phyloP scores from a whole-genome alignment of 2,888 invertebrate species.

The Synanthedon formicaeformis region DNA sequence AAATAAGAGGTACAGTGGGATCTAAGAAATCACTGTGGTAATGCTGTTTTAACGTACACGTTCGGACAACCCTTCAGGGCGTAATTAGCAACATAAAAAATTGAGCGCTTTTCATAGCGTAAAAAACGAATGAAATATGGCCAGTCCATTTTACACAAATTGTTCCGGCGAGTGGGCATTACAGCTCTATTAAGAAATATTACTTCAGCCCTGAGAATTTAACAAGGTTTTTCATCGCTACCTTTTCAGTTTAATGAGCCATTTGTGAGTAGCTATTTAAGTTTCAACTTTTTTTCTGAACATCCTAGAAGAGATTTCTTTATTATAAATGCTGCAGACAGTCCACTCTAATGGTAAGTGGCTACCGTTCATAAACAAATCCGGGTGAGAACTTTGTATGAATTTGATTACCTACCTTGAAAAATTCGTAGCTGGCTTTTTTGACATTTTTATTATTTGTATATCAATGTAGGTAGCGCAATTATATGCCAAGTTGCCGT shows the following conservation, averaged over 20 bases:
- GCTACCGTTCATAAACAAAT: too few relatives aligned
- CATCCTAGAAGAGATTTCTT: too few relatives aligned
- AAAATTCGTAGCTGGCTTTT: too few relatives aligned
- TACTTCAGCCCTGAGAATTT: constrained; percentile 18
- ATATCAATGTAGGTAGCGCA: too few relatives aligned
- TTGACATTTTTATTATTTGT: too few relatives aligned
- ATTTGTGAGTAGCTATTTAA: neutral
- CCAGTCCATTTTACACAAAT: constrained; percentile 41
- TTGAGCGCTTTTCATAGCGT: constrained; percentile 30
- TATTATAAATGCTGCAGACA: too few relatives aligned
- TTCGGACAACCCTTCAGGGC: constrained; percentile 25
- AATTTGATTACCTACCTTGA: too few relatives aligned
- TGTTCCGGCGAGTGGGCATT: constrained; percentile 30
- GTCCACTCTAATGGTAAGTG: too few relatives aligned
- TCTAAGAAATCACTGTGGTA: neutral
- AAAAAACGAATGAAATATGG: constrained; percentile 49
- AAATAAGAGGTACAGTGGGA: too few relatives aligned
- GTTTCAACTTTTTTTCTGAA: neutral
- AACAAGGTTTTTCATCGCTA: constrained; percentile 15
- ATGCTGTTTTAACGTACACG: constrained; percentile 10
- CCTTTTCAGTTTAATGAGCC: neutral
- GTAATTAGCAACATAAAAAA: constrained; percentile 54
- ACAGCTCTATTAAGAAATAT: constrained; percentile 50
- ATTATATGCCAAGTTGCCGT: too few relatives aligned
- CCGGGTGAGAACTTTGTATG: too few relatives aligned